phyloP scores from a whole-genome alignment of 2,797 vertebrate genomes.

The Pangasius larnaudii region DNA sequence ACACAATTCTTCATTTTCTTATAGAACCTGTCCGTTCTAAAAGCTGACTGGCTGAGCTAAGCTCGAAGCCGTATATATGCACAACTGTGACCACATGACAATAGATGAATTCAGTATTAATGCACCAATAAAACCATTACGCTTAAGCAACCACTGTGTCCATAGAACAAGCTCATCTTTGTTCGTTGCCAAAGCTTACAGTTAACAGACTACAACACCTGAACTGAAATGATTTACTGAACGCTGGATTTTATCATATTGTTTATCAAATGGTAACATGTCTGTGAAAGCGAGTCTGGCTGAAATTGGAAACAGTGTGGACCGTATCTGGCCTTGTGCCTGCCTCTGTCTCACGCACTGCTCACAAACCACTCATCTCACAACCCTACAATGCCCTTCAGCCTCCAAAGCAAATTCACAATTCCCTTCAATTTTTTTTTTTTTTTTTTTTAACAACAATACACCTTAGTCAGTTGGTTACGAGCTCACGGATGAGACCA shows the following conservation, averaged over 20 bases:
- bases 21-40: background rate
- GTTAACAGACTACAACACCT: background rate
- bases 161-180: background rate
- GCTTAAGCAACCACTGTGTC: background rate
- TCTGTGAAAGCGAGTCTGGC: background rate
- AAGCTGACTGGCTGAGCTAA: background rate
- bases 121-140: background rate
- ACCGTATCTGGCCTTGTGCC: background rate
- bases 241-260: background rate
- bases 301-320: background rate
- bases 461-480: background rate
- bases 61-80: background rate
- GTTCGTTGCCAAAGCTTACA: background rate
- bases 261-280: background rate
- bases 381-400: background rate
- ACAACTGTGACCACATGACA: background rate
- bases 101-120: background rate
- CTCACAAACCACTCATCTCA: background rate
- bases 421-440: background rate
- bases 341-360: background rate
- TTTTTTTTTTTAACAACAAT: background rate
- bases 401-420: background rate
- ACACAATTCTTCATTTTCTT: background rate
- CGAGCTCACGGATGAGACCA: background rate
- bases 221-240: background rate